Percentiles rank a stretch among this genome's conserved stretches.
Evolutionary conservation across 2,797 vertebrate species (phyloP).

Genomic region (Alca torda): DNA sequence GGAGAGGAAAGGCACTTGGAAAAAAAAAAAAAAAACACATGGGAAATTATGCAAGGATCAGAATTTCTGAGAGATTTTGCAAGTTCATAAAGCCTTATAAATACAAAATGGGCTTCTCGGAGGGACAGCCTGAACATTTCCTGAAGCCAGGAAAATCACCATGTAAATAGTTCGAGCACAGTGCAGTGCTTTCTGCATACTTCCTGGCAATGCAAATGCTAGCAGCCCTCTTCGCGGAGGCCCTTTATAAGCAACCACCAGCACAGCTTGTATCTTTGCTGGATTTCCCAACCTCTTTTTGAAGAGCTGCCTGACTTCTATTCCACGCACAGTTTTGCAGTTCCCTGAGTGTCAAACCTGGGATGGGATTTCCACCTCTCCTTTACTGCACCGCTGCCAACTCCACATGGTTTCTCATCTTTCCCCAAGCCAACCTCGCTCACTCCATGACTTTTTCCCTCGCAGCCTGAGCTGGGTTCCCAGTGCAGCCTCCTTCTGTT

Average conservation of each 20-base stretch:
- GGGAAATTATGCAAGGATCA: neutral
- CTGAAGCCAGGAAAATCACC: neutral
- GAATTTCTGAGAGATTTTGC: slow-evolving; percentile 29
- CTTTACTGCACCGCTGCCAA: neutral
- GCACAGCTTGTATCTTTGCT: neutral
- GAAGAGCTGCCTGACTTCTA: neutral
- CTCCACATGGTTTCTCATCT: neutral
- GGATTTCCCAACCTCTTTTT: neutral
- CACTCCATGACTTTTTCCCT: neutral
- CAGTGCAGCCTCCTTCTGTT: neutral
- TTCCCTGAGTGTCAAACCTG: neutral
- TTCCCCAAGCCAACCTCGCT: neutral
- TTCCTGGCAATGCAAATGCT: neutral
- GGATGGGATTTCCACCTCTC: neutral
- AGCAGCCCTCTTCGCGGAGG: neutral
- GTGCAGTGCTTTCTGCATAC: neutral
- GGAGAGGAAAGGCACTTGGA: slow-evolving; percentile 13
- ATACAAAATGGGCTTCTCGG: slow-evolving; percentile 20
- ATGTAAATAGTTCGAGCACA: neutral
- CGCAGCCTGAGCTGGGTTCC: neutral
- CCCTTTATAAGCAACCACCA: neutral
- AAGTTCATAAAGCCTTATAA: slow-evolving; percentile 39
- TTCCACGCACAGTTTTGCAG: neutral
- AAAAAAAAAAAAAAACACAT: neutral
- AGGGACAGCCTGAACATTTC: neutral